phyloP scores from a whole-genome alignment of 2,113 vertebrate genomes.

The Jaculus jaculus region DNA sequence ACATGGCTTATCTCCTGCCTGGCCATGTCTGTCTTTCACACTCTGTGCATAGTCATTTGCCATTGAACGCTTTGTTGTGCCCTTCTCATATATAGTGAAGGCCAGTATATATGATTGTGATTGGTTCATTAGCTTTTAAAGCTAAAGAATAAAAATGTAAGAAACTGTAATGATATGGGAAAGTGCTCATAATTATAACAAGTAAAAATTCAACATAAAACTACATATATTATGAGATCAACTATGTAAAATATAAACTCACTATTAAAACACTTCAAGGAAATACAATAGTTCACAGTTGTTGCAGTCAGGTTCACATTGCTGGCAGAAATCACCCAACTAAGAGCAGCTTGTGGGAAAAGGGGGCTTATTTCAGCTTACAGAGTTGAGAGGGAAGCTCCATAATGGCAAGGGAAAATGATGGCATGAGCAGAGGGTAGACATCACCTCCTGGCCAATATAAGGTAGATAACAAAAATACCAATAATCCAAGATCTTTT shows the following conservation, averaged over 20 bases:
- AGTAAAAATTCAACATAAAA: slow-evolving; percentile 10
- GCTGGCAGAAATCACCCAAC: no score
- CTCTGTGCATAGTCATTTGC: not conserved
- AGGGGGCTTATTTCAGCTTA: no score
- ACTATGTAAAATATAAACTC: not conserved
- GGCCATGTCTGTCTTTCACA: not conserved
- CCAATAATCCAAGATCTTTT: no score
- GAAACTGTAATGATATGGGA: not conserved
- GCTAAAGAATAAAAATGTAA: slow-evolving; percentile 22
- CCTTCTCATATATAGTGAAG: not conserved
- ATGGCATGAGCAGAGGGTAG: no score
- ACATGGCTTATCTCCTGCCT: not conserved
- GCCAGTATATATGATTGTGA: not conserved
- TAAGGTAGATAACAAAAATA: no score
- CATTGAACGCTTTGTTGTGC: not conserved
- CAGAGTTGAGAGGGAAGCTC: no score
- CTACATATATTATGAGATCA: not conserved
- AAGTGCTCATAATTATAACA: not conserved
- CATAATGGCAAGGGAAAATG: no score
- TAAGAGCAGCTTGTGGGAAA: no score
- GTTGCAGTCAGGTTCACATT: no score
- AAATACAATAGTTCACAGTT: not conserved
- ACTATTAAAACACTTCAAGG: not conserved
- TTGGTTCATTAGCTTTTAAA: not conserved
- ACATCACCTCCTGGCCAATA: no score